Evolutionary conservation across 2,888 invertebrate genomes (phyloP), one percentile per base, ranked within the genome.

Genomic region (Crematogaster levior): DNA sequence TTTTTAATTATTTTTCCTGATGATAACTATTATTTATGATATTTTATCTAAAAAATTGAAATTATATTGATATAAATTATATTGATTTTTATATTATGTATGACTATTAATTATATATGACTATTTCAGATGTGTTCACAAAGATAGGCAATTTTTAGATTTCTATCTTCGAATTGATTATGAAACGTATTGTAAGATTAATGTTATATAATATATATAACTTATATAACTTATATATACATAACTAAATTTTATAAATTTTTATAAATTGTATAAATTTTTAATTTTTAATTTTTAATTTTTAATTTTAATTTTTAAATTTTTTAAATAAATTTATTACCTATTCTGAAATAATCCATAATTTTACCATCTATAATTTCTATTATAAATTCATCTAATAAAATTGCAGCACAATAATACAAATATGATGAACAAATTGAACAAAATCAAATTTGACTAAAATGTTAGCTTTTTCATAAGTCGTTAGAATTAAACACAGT

Each of bases 231-330:
- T n/a, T n/a, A n/a, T n/a, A n/a, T n/a, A n/a, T n/a, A n/a, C n/a
- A n/a, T 51, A 70, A 53, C 24, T 34, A 56, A 56, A 72, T 72
- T 10, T 56, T 4, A 68, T 51, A 7, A 68, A 51, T 51, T 65
- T 65, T 27, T 66, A 43, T 46, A n/a, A n/a, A n/a, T n/a, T n/a
- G n/a, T n/a, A n/a, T n/a, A n/a, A n/a, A n/a, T n/a, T n/a, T n/a
- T n/a, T n/a, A n/a, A n/a, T n/a, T n/a, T n/a, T n/a, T n/a, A n/a
- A n/a, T n/a, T n/a, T n/a, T n/a, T n/a, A n/a, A n/a, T n/a, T n/a
- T n/a, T n/a, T n/a, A n/a, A n/a, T n/a, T n/a, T n/a, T n/a, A n/a
- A n/a, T n/a, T n/a, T n/a, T n/a, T n/a, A n/a, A n/a, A n/a, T n/a
- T n/a, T n/a, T n/a, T n/a, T n/a, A n/a, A n/a, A n/a, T n/a, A n/a